Evolutionary conservation across 2,888 invertebrate species (phyloP), one percentile per base, ranked within the genome.

Genomic region (Merodon equestris): DNA sequence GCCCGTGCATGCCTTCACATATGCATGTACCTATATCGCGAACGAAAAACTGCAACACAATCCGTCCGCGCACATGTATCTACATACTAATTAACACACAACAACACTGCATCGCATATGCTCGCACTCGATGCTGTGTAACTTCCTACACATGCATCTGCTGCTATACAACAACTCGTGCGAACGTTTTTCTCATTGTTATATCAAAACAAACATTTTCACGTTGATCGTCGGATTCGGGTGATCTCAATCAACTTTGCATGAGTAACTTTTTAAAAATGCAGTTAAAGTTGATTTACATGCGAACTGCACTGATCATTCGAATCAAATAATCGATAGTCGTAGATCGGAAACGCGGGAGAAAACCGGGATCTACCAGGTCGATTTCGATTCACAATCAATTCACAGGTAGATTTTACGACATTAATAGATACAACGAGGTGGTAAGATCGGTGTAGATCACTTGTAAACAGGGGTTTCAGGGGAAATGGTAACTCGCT

Each of bases 251-350:
- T 68, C 51, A 14, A 27, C 3, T 63, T 40, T 27, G 40, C 36
- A 19, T 72, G 72, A 77, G 56, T 71, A 71, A 66, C 45, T 57
- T 72, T 57, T 61, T 10, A 76, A 66, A 71, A 66, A 71, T 71
- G 76, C 64, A 72, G 42, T 63, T 42, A 63, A 72, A 77, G 51
- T 67, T 27, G 27, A 27, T 7, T 27, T 27, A 27, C 7, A 27
- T 7, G 7, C 27, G 27, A 7, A 27, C 27, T 7, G 27, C 27
- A 27, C 27, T 27, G 27, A 27, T 27, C 27, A 7, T 27, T 2
- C 27, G 7, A 27, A 27, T 27, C 27, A 27, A 27, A 27, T 27
- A 4, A n/a, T 27, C 27, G 27, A 27, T 7, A 27, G 7, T n/a
- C n/a, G n/a, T n/a, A n/a, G n/a, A n/a, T n/a, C n/a, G n/a, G n/a